These are phyloP conservation scores for Proterorhinus semilunaris DNA, from an alignment of 2,113 vertebrate genomes.

Conservation along the genomic window DNA sequence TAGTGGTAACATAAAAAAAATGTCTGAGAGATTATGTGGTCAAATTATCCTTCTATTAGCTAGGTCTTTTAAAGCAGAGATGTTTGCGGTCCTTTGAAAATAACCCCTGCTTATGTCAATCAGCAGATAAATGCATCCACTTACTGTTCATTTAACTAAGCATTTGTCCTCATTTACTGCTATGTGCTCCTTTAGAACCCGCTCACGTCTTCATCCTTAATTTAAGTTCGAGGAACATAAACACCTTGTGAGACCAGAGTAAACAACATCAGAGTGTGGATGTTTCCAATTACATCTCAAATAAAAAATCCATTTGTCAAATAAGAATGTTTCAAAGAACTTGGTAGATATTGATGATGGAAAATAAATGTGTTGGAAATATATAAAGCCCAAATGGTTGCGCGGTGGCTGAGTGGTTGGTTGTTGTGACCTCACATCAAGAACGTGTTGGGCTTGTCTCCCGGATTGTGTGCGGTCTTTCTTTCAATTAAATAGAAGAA, in stretches of 20 bases:
- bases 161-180: slow-evolving; percentile 19
- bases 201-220: slow-evolving; percentile 14
- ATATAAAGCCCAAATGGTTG: no score
- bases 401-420: no score
- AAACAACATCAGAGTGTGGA: not conserved
- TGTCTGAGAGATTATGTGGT: not conserved
- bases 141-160: slow-evolving; percentile 38
- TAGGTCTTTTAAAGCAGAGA: slow-evolving; percentile 27
- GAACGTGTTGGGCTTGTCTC: no score
- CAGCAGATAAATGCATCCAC: slow-evolving; percentile 55
- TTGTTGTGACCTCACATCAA: no score
- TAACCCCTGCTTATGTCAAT: slow-evolving; percentile 52
- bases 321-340: not conserved
- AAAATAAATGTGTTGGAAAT: no score
- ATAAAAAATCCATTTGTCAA: not conserved
- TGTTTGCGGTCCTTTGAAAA: slow-evolving; percentile 50
- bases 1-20: not conserved
- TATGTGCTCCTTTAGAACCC: slow-evolving; percentile 15
- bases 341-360: not conserved
- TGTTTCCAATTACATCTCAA: not conserved
- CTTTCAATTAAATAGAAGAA: no score
- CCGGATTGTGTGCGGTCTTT: no score
- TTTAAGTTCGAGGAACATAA: slow-evolving; percentile 18
- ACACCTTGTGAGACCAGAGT: not conserved
- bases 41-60: slow-evolving; percentile 12